Evolutionary conservation across 1,140 invertebrate species (phyloP).

Genomic region (Akabosia matsudoensis): DNA sequence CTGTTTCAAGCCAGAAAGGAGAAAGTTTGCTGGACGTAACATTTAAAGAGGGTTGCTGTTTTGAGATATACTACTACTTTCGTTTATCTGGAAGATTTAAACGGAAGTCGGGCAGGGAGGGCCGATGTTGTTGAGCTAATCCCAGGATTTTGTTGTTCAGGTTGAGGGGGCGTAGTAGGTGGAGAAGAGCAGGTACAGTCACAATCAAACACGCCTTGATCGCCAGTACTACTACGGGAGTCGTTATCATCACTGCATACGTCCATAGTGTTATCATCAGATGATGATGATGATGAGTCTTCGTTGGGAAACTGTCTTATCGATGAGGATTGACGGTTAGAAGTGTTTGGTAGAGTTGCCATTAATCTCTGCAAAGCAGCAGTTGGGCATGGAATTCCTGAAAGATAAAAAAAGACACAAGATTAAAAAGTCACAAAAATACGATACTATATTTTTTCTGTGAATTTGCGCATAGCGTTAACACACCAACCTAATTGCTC

Average conservation of each 20-base stretch:
- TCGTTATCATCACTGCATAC: background rate
- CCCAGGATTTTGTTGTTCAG: background rate
- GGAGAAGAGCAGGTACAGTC: background rate
- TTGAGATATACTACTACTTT: too few relatives aligned
- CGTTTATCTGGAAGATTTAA: background rate
- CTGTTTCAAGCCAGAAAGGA: too few relatives aligned
- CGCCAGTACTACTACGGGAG: background rate
- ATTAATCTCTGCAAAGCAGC: conserved; percentile 26
- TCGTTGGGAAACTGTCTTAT: too few relatives aligned
- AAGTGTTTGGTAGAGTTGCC: conserved; percentile 27
- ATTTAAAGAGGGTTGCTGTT: too few relatives aligned
- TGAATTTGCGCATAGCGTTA: too few relatives aligned
- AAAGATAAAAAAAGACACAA: background rate
- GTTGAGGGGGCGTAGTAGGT: background rate
- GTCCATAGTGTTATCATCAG: background rate
- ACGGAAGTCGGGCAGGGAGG: background rate
- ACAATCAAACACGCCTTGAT: conserved; percentile 2
- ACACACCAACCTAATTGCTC: conserved; percentile 30
- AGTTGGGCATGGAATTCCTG: conserved; percentile 34
- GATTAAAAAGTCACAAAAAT: background rate
- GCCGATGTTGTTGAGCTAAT: background rate
- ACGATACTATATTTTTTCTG: background rate
- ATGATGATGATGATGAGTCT: conserved; percentile 5
- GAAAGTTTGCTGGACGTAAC: too few relatives aligned
- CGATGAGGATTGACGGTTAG: background rate